Conservation (phyloP, 2,888 invertebrate genomes). For the Prionchulus punctatus region DNA sequence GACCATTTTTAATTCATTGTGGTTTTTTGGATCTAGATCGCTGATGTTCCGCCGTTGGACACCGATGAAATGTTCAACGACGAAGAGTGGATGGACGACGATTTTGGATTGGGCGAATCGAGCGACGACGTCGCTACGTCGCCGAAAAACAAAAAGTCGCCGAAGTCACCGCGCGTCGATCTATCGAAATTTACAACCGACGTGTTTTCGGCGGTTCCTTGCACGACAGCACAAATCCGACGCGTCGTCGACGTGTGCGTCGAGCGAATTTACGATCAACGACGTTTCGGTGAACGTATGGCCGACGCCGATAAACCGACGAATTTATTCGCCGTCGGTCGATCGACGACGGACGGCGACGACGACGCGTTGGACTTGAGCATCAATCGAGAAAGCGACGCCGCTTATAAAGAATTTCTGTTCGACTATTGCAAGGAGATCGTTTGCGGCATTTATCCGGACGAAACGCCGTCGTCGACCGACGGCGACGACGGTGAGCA, state of each 20-base stretch:
- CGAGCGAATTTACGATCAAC: not conserved
- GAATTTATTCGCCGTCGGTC: not conserved
- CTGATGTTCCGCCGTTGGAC: not conserved
- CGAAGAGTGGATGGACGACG: constrained; percentile 6
- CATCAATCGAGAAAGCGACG: constrained; percentile 4
- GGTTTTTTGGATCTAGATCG: no score
- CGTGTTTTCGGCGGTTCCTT: constrained; percentile 3
- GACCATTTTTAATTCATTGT: no score
- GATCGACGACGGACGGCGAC: no score
- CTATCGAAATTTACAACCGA: constrained; percentile 2
- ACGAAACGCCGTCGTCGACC: not conserved
- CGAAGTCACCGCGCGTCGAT: not conserved
- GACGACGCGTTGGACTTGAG: not conserved
- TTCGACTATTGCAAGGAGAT: constrained; percentile 5
- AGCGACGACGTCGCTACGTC: not conserved
- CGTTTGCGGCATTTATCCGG: not conserved
- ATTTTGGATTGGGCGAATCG: constrained; percentile 1
- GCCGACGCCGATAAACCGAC: not conserved
- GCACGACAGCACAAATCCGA: not conserved
- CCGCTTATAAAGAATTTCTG: constrained; percentile 2
- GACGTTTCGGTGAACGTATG: not conserved
- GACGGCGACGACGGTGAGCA: no score
- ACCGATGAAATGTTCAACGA: not conserved
- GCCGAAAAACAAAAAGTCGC: not conserved
- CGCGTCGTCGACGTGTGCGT: not conserved